Conservation (phyloP, 2,888 invertebrate species). For the Orchesella flavescens region DNA sequence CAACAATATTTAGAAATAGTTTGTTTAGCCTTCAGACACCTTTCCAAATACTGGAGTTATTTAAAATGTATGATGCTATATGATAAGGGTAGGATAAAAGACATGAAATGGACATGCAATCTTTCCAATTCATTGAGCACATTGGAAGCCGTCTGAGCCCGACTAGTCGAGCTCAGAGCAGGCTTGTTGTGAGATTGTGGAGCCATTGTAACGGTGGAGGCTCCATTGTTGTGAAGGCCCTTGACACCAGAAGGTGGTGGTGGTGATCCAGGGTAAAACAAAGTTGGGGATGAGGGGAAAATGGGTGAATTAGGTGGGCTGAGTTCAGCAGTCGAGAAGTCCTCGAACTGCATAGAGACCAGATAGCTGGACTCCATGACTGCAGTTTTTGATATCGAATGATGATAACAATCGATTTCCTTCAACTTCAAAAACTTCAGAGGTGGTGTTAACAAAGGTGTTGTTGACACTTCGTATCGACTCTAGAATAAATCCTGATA, state of each 20-base stretch:
- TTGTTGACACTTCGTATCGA: slow-evolving; percentile 35
- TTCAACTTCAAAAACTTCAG: neutral
- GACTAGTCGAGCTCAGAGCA: slow-evolving; percentile 34
- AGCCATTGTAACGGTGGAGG: neutral
- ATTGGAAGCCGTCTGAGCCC: slow-evolving; percentile 63
- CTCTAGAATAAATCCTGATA: slow-evolving; percentile 42
- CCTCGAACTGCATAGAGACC: slow-evolving; percentile 71
- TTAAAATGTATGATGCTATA: too few relatives aligned
- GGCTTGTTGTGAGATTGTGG: slow-evolving; percentile 28
- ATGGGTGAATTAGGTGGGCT: slow-evolving; percentile 68
- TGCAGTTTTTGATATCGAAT: slow-evolving; percentile 52
- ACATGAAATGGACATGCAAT: too few relatives aligned
- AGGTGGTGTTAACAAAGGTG: neutral
- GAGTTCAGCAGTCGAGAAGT: slow-evolving; percentile 71
- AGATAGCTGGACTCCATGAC: slow-evolving; percentile 70
- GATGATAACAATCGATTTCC: slow-evolving; percentile 44
- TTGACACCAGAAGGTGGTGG: slow-evolving; percentile 35
- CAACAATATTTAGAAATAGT: too few relatives aligned
- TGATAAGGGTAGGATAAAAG: too few relatives aligned
- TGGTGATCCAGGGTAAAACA: slow-evolving; percentile 58
- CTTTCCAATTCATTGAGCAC: slow-evolving; percentile 62
- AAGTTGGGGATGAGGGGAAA: slow-evolving; percentile 57
- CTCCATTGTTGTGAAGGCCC: slow-evolving; percentile 51
- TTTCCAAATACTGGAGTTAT: too few relatives aligned
- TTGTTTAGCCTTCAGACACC: too few relatives aligned